Conservation (phyloP, 2,888 invertebrate genomes). For the Scaptomyza cyrtandrae region DNA sequence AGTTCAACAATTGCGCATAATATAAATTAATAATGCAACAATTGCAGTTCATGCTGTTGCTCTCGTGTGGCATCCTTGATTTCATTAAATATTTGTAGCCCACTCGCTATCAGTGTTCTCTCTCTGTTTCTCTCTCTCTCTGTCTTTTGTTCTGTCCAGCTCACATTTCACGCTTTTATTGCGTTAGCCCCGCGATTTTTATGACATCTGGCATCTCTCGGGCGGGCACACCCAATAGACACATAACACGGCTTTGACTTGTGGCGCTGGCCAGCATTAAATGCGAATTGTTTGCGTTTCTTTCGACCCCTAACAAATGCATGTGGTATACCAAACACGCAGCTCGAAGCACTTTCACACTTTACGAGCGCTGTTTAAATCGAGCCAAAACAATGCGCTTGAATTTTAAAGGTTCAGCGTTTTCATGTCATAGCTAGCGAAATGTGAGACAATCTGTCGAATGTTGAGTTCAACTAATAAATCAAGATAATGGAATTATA, state of each 20-base stretch:
- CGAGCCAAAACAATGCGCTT: constrained; percentile 11
- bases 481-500: not conserved
- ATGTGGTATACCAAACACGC: constrained; percentile 62
- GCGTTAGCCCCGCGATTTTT: constrained; percentile 46
- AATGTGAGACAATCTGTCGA: not conserved
- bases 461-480: not conserved
- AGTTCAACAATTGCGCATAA: constrained; percentile 74
- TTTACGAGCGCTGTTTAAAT: constrained; percentile 67
- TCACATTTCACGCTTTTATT: constrained; percentile 66
- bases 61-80: constrained; percentile 55
- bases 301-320: constrained; percentile 45
- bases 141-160: not conserved
- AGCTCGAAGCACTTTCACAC: constrained; percentile 38
- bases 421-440: not conserved
- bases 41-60: constrained; percentile 67
- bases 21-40: constrained; percentile 81
- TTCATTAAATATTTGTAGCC: constrained; percentile 78
- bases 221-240: too few relatives aligned
- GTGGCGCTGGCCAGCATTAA: constrained; percentile 20
- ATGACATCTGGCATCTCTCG: constrained; percentile 1
- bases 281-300: constrained; percentile 8
- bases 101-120: constrained; percentile 47
- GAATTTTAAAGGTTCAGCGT: constrained; percentile 8
- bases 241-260: constrained; percentile 16
- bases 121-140: not conserved